These are phyloP conservation scores for Chloebia gouldiae DNA, from an alignment of 2,113 vertebrate species.

Conservation along the genomic window DNA sequence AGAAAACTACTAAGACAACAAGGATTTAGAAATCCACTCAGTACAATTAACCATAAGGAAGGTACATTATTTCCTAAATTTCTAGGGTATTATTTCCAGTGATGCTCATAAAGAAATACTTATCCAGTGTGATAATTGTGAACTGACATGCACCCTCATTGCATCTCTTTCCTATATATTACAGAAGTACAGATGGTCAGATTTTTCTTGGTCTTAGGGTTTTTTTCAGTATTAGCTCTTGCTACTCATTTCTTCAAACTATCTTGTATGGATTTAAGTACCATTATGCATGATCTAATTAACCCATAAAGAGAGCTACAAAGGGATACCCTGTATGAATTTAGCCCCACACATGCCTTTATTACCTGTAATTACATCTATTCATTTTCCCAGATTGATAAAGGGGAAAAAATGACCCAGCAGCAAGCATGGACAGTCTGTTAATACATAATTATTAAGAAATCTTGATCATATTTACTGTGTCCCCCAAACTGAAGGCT, in stretches of 20 bases:
- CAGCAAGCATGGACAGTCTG: neutral
- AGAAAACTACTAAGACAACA: neutral
- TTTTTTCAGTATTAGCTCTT: neutral
- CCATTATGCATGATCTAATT: neutral
- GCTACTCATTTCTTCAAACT: neutral
- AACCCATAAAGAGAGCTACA: neutral
- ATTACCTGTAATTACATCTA: neutral
- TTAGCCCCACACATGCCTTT: neutral
- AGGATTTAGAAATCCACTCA: neutral
- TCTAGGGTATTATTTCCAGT: neutral
- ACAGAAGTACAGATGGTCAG: neutral
- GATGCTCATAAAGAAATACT: neutral
- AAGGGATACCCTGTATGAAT: neutral
- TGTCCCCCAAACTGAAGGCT: neutral
- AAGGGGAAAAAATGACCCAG: neutral
- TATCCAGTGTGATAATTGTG: neutral
- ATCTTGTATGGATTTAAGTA: neutral
- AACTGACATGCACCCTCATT: neutral
- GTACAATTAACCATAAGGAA: neutral
- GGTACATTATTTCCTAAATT: neutral
- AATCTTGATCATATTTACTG: neutral
- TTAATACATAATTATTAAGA: neutral
- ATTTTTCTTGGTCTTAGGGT: neutral
- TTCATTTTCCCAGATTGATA: neutral
- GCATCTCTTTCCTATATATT: neutral